These are phyloP conservation scores for Phylloscopus trochilus DNA, from an alignment of 2,113 vertebrate genomes.

Conservation along the genomic window DNA sequence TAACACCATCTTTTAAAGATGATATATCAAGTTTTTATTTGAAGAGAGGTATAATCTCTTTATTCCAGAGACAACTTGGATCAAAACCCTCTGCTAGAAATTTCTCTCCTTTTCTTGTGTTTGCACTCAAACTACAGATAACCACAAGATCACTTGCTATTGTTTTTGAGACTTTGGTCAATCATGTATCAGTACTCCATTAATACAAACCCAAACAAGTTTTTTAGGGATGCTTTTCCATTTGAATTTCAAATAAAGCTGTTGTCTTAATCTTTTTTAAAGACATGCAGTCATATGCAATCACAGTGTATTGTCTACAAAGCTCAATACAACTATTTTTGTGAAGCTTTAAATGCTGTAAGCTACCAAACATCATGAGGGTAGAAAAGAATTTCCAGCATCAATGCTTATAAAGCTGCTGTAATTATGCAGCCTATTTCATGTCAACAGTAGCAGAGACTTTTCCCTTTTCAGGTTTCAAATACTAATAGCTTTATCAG, in stretches of 20 bases:
- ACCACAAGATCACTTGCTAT: neutral
- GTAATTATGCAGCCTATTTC: neutral
- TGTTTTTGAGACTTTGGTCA: conserved; percentile 25
- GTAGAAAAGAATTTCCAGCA: neutral
- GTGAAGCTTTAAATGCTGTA: conserved; percentile 13
- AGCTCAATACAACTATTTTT: neutral
- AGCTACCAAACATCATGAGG: neutral
- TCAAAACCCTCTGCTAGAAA: conserved; percentile 26
- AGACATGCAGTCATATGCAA: conserved; percentile 51
- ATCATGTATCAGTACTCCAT: neutral
- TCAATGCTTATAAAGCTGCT: neutral
- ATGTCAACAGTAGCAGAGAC: neutral
- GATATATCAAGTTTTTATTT: conserved; percentile 36
- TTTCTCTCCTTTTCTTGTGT: neutral
- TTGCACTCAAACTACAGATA: conserved; percentile 26
- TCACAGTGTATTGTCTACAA: conserved; percentile 51
- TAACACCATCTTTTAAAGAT: conserved; percentile 64
- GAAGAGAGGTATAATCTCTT: conserved; percentile 27
- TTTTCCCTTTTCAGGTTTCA: neutral
- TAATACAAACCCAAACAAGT: conserved; percentile 1
- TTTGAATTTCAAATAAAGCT: conserved; percentile 49
- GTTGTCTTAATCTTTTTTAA: neutral
- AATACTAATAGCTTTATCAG: neutral
- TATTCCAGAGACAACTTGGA: conserved; percentile 35
- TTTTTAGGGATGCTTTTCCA: neutral